Evolutionary conservation across 2,113 vertebrate species (phyloP).

Genomic region (Malurus alboscapulatus): DNA sequence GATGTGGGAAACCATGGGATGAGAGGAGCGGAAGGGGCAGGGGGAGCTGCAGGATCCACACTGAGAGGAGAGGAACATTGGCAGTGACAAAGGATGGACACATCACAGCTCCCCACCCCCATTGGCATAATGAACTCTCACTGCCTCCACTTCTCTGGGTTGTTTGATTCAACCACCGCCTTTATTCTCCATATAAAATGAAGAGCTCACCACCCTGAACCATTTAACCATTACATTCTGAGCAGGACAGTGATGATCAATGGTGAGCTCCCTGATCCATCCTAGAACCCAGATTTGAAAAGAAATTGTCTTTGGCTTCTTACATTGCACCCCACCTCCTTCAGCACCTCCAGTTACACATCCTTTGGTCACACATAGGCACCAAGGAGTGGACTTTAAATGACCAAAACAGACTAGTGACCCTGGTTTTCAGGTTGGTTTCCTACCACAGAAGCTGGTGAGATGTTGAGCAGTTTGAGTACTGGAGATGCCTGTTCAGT

Average conservation of each 20-base stretch:
- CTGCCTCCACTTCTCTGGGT: neutral
- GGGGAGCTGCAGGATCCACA: neutral
- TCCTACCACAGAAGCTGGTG: neutral
- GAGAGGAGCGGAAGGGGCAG: neutral
- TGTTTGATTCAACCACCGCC: neutral
- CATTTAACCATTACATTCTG: neutral
- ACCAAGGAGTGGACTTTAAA: neutral
- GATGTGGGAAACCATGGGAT: neutral
- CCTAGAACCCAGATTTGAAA: neutral
- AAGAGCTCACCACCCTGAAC: neutral
- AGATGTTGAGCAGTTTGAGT: neutral
- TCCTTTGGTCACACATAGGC: neutral
- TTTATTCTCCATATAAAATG: accelerated
- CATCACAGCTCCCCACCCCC: neutral
- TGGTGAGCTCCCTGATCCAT: neutral
- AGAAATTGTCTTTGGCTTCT: neutral
- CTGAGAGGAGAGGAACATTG: accelerated
- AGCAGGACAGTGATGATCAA: accelerated
- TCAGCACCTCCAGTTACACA: neutral
- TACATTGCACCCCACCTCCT: neutral
- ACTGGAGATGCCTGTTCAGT: neutral
- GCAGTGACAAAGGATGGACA: neutral
- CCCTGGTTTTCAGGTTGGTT: neutral
- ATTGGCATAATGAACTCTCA: accelerated
- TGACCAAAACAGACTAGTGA: neutral